Evolutionary conservation across 2,113 vertebrate genomes (phyloP), one percentile per base, ranked within the genome.

Genomic region (Leptobrachium ailaonicum): DNA sequence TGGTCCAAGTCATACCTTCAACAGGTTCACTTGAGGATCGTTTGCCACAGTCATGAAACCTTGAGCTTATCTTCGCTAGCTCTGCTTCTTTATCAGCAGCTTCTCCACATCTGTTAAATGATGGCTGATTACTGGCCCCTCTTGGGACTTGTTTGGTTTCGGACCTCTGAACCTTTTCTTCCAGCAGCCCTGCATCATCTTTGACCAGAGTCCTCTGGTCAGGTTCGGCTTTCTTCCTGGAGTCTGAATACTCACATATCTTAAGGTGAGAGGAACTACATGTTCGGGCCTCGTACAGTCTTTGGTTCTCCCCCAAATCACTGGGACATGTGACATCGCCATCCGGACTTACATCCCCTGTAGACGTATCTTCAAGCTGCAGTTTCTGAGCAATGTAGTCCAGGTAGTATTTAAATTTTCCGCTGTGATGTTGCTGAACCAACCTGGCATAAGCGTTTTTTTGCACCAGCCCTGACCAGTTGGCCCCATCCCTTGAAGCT

Each of bases 381-480:
- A 87, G 82, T 75, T 93, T 90, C 87, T 91, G 88, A 0, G 90
- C 88, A 66, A 91, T 87, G 20, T 93, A 90, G 62, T 92, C 92
- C 47, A 94, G 45, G 66, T 94, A 95, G 20, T 84, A 87, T 11
- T 83, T 90, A 85, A 95, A 95, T 14, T 93, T 91, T 66, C 88
- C 90, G 0, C 95, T 95, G 85, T 88, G 89, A 83, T 96, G 95
- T 82, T 95, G 95, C 2, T 93, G 93, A 71, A 96, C 88, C 0
- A 96, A 92, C 78, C 90, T 87, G 6, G 91, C 87, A 0, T 96
- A 96, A 2, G 95, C 95, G 0, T 95, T 94, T 87, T 96, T 97
- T 84, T 92, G 91, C 2, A 90, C 89, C n/a, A 82, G 6, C 7
- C 56, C 4, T 0, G 84, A 75, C 73, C 83, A 92, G 81, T 83